Conservation (phyloP, 1,140 invertebrate species). For the Aphaenogaster rudis region DNA sequence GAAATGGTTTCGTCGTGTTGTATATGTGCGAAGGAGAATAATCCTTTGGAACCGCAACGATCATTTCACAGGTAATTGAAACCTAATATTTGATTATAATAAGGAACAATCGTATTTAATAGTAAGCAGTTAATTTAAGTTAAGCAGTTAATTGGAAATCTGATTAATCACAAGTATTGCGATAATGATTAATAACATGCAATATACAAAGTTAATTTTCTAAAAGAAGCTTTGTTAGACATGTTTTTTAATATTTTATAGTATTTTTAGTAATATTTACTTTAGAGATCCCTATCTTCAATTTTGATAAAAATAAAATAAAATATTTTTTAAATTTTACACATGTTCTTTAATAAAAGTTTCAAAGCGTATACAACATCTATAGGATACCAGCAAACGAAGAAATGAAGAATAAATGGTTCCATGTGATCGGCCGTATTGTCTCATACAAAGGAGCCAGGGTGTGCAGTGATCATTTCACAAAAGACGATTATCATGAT, state of each 20-base stretch:
- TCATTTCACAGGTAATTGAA: conserved; percentile 31
- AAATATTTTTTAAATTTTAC: conserved; percentile 4
- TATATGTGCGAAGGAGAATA: not conserved
- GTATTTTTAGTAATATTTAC: too few relatives aligned
- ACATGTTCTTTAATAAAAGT: not conserved
- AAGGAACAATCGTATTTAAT: not conserved
- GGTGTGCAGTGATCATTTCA: conserved; percentile 29
- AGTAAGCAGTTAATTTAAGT: not conserved
- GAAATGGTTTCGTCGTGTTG: conserved; percentile 28
- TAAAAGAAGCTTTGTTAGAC: not conserved
- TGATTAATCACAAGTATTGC: not conserved
- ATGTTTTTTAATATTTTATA: not conserved
- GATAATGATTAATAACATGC: not conserved
- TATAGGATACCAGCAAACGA: conserved; percentile 24
- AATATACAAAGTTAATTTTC: not conserved
- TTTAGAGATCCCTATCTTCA: too few relatives aligned
- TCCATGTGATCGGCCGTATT: not conserved
- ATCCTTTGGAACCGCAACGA: not conserved
- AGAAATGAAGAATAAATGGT: conserved; percentile 23
- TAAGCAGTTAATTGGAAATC: not conserved
- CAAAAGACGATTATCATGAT: not conserved
- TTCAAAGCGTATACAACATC: not conserved
- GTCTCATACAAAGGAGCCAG: conserved; percentile 16
- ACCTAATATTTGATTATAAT: not conserved
- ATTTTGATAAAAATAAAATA: not conserved